Evolutionary conservation across 2,113 vertebrate species (phyloP).

Genomic region (Takifugu bimaculatus): DNA sequence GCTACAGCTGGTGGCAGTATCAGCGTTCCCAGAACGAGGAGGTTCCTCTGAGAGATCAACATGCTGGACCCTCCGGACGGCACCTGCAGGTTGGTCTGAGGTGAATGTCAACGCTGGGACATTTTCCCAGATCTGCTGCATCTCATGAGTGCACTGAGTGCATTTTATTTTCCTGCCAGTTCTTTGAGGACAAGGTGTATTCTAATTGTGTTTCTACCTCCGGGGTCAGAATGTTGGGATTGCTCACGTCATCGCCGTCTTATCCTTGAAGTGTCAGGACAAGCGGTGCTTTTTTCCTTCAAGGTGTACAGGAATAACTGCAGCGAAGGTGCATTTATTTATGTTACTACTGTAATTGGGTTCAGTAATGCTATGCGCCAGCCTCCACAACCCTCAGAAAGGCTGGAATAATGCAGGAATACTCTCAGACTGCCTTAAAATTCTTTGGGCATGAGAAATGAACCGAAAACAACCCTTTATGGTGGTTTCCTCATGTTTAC

Average conservation of each 20-base stretch:
- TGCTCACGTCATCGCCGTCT: conserved; percentile 28
- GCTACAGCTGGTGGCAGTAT: too few relatives aligned
- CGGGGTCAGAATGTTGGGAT: conserved; percentile 29
- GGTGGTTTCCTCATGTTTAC: too few relatives aligned
- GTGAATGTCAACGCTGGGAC: too few relatives aligned
- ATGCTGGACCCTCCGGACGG: too few relatives aligned
- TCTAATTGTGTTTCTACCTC: conserved; percentile 20
- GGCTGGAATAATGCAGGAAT: conserved; percentile 13
- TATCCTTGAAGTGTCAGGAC: conserved; percentile 30
- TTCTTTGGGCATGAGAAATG: too few relatives aligned
- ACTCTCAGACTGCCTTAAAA: not conserved
- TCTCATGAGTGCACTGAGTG: not conserved
- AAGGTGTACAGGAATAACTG: conserved; percentile 7
- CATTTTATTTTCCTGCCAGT: not conserved
- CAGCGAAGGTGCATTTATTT: conserved; percentile 28
- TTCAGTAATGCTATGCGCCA: conserved; percentile 12
- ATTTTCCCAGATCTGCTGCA: not conserved
- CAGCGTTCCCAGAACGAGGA: too few relatives aligned
- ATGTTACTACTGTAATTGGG: conserved; percentile 34
- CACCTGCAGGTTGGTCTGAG: too few relatives aligned
- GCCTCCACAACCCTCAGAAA: conserved; percentile 15
- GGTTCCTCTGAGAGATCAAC: too few relatives aligned
- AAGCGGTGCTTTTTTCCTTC: not conserved
- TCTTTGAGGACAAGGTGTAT: conserved; percentile 13
- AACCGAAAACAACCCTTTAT: too few relatives aligned